Conservation (phyloP, 2,113 vertebrate genomes). For the Centropus bengalensis region DNA sequence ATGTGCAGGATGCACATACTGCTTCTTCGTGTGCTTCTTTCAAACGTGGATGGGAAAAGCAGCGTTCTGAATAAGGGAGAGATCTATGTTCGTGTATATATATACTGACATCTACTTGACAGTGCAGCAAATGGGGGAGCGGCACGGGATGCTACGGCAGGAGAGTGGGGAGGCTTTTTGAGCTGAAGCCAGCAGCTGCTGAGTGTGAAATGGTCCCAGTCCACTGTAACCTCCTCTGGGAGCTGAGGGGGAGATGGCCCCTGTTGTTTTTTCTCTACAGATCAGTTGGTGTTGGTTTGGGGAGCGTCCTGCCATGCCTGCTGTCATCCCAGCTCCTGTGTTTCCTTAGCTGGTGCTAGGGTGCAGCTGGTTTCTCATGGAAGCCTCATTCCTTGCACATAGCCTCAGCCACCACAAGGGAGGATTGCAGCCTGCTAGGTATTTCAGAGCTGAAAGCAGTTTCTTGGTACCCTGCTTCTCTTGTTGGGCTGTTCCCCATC, state of each 20-base stretch:
- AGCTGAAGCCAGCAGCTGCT: background rate
- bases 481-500: background rate
- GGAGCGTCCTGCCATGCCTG: rapidly evolving
- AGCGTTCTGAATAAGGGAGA: background rate
- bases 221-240: background rate
- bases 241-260: background rate
- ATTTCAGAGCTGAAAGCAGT: background rate
- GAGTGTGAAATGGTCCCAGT: background rate
- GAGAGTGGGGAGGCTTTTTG: background rate
- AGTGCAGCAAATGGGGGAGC: background rate
- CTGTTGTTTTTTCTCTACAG: background rate
- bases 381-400: rapidly evolving
- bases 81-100: background rate
- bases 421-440: background rate
- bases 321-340: rapidly evolving
- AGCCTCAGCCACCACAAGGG: background rate
- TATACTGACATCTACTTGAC: background rate
- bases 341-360: background rate
- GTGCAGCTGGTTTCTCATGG: background rate
- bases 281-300: background rate
- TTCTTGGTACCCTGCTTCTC: background rate
- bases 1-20: rapidly evolving
- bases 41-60: background rate
- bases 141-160: rapidly evolving
- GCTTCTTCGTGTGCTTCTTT: background rate